These are phyloP conservation scores for Drosophila pseudoobscura DNA, from an alignment of 1,140 invertebrate species.

Conservation along the genomic window DNA sequence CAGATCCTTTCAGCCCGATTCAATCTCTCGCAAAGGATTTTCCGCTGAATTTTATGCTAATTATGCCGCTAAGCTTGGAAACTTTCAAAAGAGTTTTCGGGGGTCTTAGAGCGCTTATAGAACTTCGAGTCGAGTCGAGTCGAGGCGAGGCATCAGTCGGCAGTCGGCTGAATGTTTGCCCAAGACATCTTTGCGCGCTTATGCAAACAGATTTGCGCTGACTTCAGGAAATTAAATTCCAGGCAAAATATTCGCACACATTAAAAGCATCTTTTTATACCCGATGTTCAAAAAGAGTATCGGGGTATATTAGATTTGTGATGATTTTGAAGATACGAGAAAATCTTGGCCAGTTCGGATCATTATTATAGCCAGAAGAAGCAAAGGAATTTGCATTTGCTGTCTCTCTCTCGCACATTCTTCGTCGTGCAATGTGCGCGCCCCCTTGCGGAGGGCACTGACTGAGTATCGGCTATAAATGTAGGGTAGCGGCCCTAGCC, in stretches of 20 bases:
- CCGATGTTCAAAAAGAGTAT: too few species aligned
- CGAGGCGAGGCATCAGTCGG: not conserved
- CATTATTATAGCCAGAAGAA: too few species aligned
- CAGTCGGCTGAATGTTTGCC: conserved; percentile 39
- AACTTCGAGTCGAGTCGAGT: conserved; percentile 34
- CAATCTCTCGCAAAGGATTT: conserved; percentile 51
- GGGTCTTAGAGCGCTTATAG: conserved; percentile 43
- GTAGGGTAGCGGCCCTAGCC: too few species aligned
- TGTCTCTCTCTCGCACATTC: too few species aligned
- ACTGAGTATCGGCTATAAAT: too few species aligned
- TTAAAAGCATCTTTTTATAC: conserved; percentile 1
- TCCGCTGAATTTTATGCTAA: conserved; percentile 70
- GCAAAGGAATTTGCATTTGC: too few species aligned
- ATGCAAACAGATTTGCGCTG: conserved; percentile 59
- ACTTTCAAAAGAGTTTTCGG: conserved; percentile 69
- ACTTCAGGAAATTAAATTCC: conserved; percentile 57
- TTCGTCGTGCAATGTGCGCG: too few species aligned
- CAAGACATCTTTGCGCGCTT: conserved; percentile 45
- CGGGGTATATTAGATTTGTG: too few species aligned
- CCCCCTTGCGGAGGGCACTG: too few species aligned
- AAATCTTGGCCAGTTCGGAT: too few species aligned
- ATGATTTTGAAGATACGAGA: too few species aligned
- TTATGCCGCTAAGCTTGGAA: conserved; percentile 67
- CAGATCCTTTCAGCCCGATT: conserved; percentile 3
- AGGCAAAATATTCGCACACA: conserved; percentile 7